These are phyloP conservation scores for Maconellicoccus hirsutus DNA, from an alignment of 1,140 invertebrate genomes.

Conservation along the genomic window DNA sequence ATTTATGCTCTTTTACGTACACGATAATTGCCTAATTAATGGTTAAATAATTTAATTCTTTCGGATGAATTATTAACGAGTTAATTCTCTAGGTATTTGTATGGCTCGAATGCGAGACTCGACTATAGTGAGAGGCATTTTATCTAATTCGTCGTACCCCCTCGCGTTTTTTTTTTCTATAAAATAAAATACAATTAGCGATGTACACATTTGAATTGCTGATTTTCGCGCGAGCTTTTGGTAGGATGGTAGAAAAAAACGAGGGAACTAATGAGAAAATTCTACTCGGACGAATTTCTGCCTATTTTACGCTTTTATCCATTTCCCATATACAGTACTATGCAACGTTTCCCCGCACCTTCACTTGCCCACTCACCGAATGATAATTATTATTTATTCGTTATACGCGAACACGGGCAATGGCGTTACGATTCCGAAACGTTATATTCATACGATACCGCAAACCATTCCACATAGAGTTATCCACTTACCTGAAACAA, in stretches of 20 bases:
- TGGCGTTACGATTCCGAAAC: too few species aligned
- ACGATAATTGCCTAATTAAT: constrained; percentile 5
- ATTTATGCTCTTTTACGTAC: not conserved
- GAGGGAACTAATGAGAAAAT: not conserved
- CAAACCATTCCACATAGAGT: too few species aligned
- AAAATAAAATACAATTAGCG: not conserved
- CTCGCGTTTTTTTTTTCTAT: not conserved
- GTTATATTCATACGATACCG: too few species aligned
- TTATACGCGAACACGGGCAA: too few species aligned
- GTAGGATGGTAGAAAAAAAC: not conserved
- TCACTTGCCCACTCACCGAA: too few species aligned
- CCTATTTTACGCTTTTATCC: not conserved
- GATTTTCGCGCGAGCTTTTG: not conserved
- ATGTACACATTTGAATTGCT: not conserved
- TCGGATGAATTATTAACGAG: constrained; percentile 4
- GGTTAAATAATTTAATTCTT: not conserved
- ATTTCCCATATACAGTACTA: too few species aligned
- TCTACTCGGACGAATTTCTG: not conserved
- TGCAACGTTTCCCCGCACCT: too few species aligned
- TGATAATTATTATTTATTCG: too few species aligned
- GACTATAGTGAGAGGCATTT: too few species aligned
- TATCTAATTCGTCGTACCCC: too few species aligned
- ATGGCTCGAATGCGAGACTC: too few species aligned
- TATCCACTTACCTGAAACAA: too few species aligned
- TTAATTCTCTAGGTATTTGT: not conserved